Conservation (phyloP, 1,140 invertebrate genomes). For the Saccostrea echinata region DNA sequence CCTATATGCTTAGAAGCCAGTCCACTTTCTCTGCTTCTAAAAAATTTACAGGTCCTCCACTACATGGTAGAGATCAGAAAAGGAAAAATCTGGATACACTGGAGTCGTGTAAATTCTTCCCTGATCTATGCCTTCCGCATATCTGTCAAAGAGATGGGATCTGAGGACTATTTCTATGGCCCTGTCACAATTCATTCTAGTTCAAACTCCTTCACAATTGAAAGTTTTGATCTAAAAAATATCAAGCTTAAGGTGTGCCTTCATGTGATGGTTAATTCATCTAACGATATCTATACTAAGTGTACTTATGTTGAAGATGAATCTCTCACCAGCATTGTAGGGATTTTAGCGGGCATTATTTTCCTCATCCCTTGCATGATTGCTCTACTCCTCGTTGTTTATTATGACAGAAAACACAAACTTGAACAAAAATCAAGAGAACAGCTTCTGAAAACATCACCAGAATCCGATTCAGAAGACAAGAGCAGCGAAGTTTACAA, state of each 20-base stretch:
- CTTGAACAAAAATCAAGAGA: background rate
- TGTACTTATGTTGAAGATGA: conserved; percentile 46
- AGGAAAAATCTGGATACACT: conserved; percentile 21
- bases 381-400: conserved; percentile 61
- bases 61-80: conserved; percentile 29
- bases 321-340: conserved; percentile 42
- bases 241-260: conserved; percentile 50
- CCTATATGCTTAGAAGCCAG: background rate
- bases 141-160: background rate
- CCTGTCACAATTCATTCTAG: background rate
- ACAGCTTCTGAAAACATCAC: background rate
- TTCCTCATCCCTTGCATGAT: conserved; percentile 67
- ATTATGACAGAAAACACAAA: conserved; percentile 58
- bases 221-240: conserved; percentile 20
- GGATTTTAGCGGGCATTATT: conserved; percentile 69
- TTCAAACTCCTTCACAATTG: conserved; percentile 4
- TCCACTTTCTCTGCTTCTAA: background rate
- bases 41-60: background rate
- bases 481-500: background rate
- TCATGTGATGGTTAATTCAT: conserved; percentile 39
- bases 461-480: background rate
- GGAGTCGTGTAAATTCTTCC: background rate
- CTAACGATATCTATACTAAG: conserved; percentile 43
- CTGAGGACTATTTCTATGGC: background rate
- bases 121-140: conserved; percentile 4